Evolutionary conservation across 2,113 vertebrate genomes (phyloP).

Genomic region (Hyperopisus bebe): DNA sequence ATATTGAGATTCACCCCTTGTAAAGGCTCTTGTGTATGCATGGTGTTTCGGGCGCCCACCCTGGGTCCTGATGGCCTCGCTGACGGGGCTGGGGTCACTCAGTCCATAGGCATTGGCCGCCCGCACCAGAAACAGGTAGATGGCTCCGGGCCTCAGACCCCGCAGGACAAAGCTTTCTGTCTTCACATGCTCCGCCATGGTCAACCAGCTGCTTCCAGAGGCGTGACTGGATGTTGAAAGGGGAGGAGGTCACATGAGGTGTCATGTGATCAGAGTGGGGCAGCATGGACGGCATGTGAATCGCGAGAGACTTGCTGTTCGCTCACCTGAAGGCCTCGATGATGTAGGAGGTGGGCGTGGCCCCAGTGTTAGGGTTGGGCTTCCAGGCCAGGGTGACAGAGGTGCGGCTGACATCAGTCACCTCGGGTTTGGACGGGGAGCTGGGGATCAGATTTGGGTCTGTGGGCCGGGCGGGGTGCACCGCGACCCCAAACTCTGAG

Average conservation of each 20-base stretch:
- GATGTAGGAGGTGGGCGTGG: conserved; percentile 94
- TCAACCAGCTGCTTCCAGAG: conserved; percentile 97
- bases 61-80: conserved; percentile 95
- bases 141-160: conserved; percentile 85
- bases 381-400: conserved; percentile 87
- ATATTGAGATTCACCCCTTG: not conserved
- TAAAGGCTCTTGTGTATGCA: not conserved
- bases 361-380: conserved; percentile 86
- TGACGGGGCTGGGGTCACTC: conserved; percentile 95
- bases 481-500: conserved; percentile 83
- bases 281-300: not conserved
- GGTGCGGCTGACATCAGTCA: conserved; percentile 86
- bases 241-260: not conserved
- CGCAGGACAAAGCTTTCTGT: conserved; percentile 82
- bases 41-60: conserved; percentile 55
- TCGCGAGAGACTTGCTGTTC: not conserved
- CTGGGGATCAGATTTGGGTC: conserved; percentile 96
- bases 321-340: conserved; percentile 94
- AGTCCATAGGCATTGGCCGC: conserved; percentile 95
- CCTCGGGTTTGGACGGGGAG: conserved; percentile 84
- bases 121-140: conserved; percentile 96
- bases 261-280: not conserved
- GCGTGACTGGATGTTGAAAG: conserved; percentile 69
- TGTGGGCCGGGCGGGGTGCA: conserved; percentile 87
- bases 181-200: conserved; percentile 91